Conservation (phyloP, 2,888 invertebrate genomes). For the Chaetogeoica ovagalla region DNA sequence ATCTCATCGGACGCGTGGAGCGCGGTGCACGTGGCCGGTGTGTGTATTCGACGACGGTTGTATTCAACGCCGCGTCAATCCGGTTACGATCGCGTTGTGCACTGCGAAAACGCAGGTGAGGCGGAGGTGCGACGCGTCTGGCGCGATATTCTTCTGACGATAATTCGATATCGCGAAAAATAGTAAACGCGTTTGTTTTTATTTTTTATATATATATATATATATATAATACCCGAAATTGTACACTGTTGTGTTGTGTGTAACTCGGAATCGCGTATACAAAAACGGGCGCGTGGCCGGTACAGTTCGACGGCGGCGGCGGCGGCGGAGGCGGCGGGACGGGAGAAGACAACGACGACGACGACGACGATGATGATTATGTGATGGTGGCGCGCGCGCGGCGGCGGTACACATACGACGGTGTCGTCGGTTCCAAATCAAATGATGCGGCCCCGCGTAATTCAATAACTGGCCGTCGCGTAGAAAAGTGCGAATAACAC, state of each 20-base stretch:
- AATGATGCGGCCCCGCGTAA: constrained; percentile 50
- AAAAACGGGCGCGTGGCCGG: not conserved
- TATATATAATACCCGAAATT: not conserved
- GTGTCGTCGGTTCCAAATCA: constrained; percentile 53
- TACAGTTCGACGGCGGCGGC: not conserved
- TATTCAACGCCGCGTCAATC: too few relatives aligned
- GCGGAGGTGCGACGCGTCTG: too few relatives aligned
- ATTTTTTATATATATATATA: too few relatives aligned
- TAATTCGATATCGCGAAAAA: too few relatives aligned
- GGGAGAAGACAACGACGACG: not conserved
- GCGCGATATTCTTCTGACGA: too few relatives aligned
- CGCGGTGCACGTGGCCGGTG: constrained; percentile 57
- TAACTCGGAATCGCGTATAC: not conserved
- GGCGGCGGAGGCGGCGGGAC: constrained; percentile 5
- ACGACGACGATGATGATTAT: constrained; percentile 15
- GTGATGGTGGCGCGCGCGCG: constrained; percentile 23
- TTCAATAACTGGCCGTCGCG: constrained; percentile 49
- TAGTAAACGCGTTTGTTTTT: too few relatives aligned
- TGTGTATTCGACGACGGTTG: too few relatives aligned
- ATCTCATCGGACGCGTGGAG: constrained; percentile 29
- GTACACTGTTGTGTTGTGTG: not conserved
- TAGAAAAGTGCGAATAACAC: constrained; percentile 51
- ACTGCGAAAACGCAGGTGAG: too few relatives aligned
- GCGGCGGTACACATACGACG: constrained; percentile 41
- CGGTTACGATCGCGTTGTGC: not conserved